These are phyloP conservation scores for Ptychoptera contaminata DNA, from an alignment of 2,888 invertebrate species.

Conservation along the genomic window DNA sequence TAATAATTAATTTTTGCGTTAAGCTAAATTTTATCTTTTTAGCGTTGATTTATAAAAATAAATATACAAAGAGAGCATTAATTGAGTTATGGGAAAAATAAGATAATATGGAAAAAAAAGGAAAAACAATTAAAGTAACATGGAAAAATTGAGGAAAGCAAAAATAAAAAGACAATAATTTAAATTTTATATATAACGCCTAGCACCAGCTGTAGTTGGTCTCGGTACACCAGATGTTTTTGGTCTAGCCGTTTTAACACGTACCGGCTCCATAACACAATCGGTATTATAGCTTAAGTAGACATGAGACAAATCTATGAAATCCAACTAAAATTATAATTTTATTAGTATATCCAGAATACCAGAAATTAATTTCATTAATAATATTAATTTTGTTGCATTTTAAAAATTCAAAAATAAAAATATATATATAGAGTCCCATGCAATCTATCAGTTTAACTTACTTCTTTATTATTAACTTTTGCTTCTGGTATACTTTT, in stretches of 20 bases:
- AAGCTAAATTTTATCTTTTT: no score
- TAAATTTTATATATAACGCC: neutral
- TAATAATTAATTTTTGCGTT: no score
- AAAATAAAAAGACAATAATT: neutral
- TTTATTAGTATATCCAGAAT: neutral
- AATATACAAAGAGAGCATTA: no score
- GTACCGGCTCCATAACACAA: constrained; percentile 37
- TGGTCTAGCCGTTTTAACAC: constrained; percentile 34
- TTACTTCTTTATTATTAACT: constrained; percentile 24
- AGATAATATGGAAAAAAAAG: neutral
- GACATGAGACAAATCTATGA: constrained; percentile 47
- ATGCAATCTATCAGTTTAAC: constrained; percentile 7
- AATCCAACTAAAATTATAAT: constrained; percentile 31
- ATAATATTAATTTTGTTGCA: neutral
- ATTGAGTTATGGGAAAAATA: no score
- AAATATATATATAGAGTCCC: constrained; percentile 1
- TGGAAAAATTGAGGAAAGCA: no score
- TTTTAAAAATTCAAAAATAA: no score
- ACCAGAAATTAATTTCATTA: neutral
- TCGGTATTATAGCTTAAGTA: constrained; percentile 47
- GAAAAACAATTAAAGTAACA: neutral
- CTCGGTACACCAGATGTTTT: constrained; percentile 37
- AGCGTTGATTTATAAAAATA: no score
- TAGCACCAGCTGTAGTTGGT: constrained; percentile 31
- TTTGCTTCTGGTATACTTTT: constrained; percentile 38